Conservation (phyloP, 2,888 invertebrate genomes). For the Thereva nobilitata region DNA sequence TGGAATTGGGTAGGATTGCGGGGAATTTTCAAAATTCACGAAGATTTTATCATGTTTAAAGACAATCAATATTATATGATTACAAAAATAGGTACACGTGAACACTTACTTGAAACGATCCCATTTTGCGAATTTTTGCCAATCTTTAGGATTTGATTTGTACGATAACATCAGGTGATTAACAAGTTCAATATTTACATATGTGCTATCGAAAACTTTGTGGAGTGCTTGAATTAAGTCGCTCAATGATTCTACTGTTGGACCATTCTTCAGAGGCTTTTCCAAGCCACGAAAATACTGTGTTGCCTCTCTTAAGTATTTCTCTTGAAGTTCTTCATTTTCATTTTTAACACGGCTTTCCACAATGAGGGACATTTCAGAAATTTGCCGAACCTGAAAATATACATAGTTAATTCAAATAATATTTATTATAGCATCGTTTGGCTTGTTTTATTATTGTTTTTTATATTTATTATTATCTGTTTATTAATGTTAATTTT, state of each 20-base stretch:
- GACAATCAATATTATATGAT: not conserved
- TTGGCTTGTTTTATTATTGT: too few species aligned
- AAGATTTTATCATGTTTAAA: too few species aligned
- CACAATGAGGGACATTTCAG: constrained; percentile 23
- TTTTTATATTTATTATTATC: too few species aligned
- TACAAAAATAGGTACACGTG: not conserved
- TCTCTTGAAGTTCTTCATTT: constrained; percentile 47
- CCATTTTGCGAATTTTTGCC: constrained; percentile 93
- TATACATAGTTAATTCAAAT: constrained; percentile 3
- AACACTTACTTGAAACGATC: constrained; percentile 78
- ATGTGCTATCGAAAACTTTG: constrained; percentile 75
- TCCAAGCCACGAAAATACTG: constrained; percentile 55
- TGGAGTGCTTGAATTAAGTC: constrained; percentile 72
- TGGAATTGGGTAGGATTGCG: too few species aligned
- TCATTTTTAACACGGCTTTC: constrained; percentile 10
- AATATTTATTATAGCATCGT: not conserved
- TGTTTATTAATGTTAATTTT: too few species aligned
- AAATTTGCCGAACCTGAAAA: constrained; percentile 19
- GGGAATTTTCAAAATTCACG: too few species aligned
- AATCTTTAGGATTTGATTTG: constrained; percentile 86
- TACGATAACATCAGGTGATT: constrained; percentile 76
- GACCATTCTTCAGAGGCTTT: constrained; percentile 56
- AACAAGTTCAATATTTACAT: constrained; percentile 90
- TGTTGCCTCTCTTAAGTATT: constrained; percentile 54
- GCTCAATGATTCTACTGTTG: constrained; percentile 60